These are phyloP conservation scores for Erpornis zantholeuca DNA, from an alignment of 2,113 vertebrate genomes.

Conservation along the genomic window DNA sequence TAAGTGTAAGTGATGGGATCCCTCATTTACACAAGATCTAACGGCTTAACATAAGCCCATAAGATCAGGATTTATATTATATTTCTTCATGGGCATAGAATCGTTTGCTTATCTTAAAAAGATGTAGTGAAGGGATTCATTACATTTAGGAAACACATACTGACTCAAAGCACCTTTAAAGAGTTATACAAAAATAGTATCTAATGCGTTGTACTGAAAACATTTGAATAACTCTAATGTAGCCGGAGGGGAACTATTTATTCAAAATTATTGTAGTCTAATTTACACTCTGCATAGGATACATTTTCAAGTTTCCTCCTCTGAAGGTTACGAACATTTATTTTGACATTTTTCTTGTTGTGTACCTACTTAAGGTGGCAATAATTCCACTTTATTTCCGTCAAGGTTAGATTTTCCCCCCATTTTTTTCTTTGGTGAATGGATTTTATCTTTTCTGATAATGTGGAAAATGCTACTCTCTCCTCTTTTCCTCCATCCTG, in stretches of 20 bases:
- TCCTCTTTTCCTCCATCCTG: background rate
- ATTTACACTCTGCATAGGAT: background rate
- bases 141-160: background rate
- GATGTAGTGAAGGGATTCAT: background rate
- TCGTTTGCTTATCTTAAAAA: background rate
- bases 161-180: background rate
- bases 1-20: background rate
- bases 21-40: background rate
- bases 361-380: background rate
- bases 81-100: background rate
- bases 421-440: background rate
- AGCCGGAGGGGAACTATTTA: background rate
- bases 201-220: background rate
- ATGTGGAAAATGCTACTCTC: background rate
- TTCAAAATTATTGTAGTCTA: background rate
- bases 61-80: background rate
- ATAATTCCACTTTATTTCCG: background rate
- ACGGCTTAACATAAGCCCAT: background rate
- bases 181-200: background rate
- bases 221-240: background rate
- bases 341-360: background rate
- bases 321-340: background rate
- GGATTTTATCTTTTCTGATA: background rate
- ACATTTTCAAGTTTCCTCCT: background rate
- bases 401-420: background rate